These are phyloP conservation scores for Drosophila bifasciata DNA, from an alignment of 1,140 invertebrate genomes.

Conservation along the genomic window DNA sequence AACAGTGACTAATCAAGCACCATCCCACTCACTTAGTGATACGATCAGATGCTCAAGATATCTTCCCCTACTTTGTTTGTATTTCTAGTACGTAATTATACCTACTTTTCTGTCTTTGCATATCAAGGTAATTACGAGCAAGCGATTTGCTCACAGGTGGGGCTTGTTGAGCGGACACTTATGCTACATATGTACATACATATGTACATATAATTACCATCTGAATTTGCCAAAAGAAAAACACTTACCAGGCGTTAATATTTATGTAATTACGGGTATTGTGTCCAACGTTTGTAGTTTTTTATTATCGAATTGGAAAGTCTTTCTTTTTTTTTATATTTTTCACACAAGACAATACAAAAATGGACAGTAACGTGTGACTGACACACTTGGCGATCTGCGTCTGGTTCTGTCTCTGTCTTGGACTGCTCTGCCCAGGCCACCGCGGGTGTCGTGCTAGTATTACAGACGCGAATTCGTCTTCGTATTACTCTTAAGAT, in stretches of 20 bases:
- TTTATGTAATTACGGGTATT: conserved; percentile 16
- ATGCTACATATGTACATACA: conserved; percentile 61
- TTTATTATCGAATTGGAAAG: conserved; percentile 30
- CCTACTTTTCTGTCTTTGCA: conserved; percentile 26
- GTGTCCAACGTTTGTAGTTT: conserved; percentile 30
- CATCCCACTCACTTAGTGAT: conserved; percentile 22
- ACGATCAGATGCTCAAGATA: conserved; percentile 31
- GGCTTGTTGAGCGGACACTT: conserved; percentile 56
- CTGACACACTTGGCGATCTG: conserved; percentile 64
- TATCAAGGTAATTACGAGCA: conserved; percentile 68
- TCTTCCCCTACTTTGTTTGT: conserved; percentile 45
- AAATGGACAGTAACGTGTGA: conserved; percentile 40
- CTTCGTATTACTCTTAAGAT: conserved; percentile 61
- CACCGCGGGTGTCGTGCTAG: conserved; percentile 29
- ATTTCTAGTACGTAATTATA: conserved; percentile 38
- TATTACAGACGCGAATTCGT: conserved; percentile 56
- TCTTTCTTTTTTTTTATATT: conserved; percentile 37
- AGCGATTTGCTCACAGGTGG: conserved; percentile 46
- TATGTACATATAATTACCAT: conserved; percentile 57
- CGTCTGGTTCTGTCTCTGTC: conserved; percentile 49
- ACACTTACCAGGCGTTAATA: conserved; percentile 51
- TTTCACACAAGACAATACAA: conserved; percentile 30
- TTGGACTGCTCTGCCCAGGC: no score
- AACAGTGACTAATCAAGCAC: conserved; percentile 30
- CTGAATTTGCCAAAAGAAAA: conserved; percentile 13